These are phyloP conservation scores for Montipora foliosa DNA, from an alignment of 64 coral and sea anemone genomes.

Conservation along the genomic window DNA sequence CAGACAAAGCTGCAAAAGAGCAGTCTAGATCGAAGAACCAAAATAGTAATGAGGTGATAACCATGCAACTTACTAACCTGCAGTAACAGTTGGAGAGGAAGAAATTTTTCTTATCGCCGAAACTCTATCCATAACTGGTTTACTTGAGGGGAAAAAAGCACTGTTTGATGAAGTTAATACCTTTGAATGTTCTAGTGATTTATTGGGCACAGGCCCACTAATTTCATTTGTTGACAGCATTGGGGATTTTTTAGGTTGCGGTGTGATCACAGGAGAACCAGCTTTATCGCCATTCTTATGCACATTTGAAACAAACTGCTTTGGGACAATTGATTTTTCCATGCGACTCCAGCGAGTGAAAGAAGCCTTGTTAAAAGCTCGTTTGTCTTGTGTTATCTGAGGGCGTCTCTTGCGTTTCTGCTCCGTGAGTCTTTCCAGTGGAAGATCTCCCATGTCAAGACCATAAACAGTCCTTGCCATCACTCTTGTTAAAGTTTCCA, in stretches of 20 bases:
- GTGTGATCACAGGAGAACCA: not conserved
- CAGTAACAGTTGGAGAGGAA: slow-evolving; percentile 59
- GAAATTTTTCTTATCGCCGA: not conserved
- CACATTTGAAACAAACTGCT: not conserved
- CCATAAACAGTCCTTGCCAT: slow-evolving; percentile 89
- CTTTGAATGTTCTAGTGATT: not conserved
- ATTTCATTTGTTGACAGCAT: not conserved
- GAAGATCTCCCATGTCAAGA: slow-evolving; percentile 88
- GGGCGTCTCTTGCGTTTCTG: slow-evolving; percentile 89
- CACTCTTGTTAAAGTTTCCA: slow-evolving; percentile 91
- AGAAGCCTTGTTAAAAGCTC: slow-evolving; percentile 69
- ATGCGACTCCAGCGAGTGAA: slow-evolving; percentile 89
- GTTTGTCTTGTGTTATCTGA: slow-evolving; percentile 24
- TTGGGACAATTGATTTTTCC: slow-evolving; percentile 30
- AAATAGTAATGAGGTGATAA: not conserved
- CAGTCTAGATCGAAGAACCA: not conserved
- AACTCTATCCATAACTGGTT: not conserved
- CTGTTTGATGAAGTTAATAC: not conserved
- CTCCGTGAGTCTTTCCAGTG: slow-evolving; percentile 91
- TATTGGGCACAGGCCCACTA: not conserved
- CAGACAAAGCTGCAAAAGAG: not conserved
- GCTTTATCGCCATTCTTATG: not conserved
- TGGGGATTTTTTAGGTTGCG: not conserved
- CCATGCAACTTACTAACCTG: slow-evolving; percentile 48
- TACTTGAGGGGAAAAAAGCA: not conserved